Base-by-base conservation (phyloP, 2,113 vertebrate genomes). In the Oryzias curvinotus region DNA sequence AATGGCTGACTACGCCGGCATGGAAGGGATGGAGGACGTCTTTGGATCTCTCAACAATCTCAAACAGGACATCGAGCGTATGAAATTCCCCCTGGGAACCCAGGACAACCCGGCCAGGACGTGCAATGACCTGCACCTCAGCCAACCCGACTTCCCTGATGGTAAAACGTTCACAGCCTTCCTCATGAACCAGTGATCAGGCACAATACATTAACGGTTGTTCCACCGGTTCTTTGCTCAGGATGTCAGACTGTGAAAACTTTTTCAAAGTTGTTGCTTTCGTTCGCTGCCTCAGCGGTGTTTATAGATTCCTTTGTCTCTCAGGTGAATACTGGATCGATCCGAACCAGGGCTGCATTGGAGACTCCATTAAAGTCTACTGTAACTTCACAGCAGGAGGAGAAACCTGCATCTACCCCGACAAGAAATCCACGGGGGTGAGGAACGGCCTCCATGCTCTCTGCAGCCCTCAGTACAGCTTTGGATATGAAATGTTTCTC, bases 301-400 rank as follows among this genome's bases (percentile, higher is more conserved):
- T 10, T 71, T 18, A 65, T 28, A 14, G 14, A 49, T 72, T 55
- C 52, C 26, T 68, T 44, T 81, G 44, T 66, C 57, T 73, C 47
- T 64, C 67, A 92, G 97, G 96, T 83, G 93, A 97, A 89, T 99
- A 98, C 73, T 99, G 96, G 96, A 96, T 99, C 78, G 97, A 99
- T 91, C 97, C 97, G 50, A 99, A 99, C 91, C 96, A 98, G 86
- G 97, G 97, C 52, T 99, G 97, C 80, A 92, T 93, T 14, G 94
- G 96, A 86, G 96, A 99, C 63, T 88, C 96, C 60, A 95, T 99
- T 89, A 95, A 95, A 92, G 96, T 98, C 52, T 95, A 94, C 82
- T 99, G 97, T 84, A 99, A 99, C 86, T 99, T 99, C 89, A 99
- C 97, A 61, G 93, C 95, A 67, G 95, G 95, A 51, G 97, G 96